Base-by-base conservation (phyloP, 1,140 invertebrate genomes). In the Apolygus lucorum region DNA sequence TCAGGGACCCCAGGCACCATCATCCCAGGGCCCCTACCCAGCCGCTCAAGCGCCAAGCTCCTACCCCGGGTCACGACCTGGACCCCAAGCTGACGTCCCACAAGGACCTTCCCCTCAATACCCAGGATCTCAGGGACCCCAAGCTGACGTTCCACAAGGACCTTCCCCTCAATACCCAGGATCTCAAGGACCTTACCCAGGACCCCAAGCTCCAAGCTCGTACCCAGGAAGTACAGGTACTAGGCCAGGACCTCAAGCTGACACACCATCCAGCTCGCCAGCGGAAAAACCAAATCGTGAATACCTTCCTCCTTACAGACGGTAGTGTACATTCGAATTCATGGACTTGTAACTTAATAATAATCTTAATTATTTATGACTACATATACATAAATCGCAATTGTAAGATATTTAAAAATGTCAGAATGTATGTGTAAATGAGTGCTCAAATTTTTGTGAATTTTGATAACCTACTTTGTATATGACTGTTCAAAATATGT, bases 1-100 rank as follows among this genome's bases (percentile, higher is more conserved):
- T 27, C 66, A 63, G 67, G 76, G 75, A 21, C 76, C 77, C 26
- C 76, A 76, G 52, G 76, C 75, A 8, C 72, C 73, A 72, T 73
- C 77, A 27, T 71, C 71, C 25, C 68, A 27, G 2, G 72, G 66
- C 24, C 70, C 72, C 34, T 66, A 73, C 68, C n/a, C 74, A 1
- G 67, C 68, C 62, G 68, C 66, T 11, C 70, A 70, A 68, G 72
- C 74, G 28, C 75, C 73, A 29, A 54, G 72, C 26, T 49, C 68
- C 59, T 65, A 67, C n/a, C 71, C 73, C 63, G 64, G 63, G 24
- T 72, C 74, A 24, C 34, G 63, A 64, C n/a, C n/a, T n/a, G 34
- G 34, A 1, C 69, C 68, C 67, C 69, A 69, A 64, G 69, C 63
- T 52, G 52, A 52, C 25, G 42, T 28, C 62, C 65, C 71, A 8